Conservation (phyloP, 2,888 invertebrate genomes). For the Seladonia tumulorum region DNA sequence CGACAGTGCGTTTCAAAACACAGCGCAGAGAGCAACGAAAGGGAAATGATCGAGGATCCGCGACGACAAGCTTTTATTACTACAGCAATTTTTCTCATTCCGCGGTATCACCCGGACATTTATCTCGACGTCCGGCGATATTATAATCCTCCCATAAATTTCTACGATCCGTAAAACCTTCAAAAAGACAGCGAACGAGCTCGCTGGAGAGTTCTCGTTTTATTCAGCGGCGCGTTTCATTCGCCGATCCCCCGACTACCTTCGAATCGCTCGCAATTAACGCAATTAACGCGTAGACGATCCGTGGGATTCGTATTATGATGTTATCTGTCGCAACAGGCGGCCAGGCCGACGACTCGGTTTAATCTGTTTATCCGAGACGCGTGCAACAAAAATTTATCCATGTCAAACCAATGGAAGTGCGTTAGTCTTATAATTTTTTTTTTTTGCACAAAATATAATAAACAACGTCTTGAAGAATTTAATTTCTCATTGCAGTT, state of each 20-base stretch:
- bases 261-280: constrained; percentile 16
- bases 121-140: constrained; percentile 43
- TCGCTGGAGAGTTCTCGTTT: background rate
- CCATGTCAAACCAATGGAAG: background rate
- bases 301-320: constrained; percentile 26
- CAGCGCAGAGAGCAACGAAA: constrained; percentile 20
- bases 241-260: background rate
- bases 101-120: constrained; percentile 44
- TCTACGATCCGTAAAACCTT: constrained; percentile 53
- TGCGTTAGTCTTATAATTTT: too few species aligned
- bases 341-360: background rate
- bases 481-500: background rate
- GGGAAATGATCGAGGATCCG: background rate
- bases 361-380: background rate
- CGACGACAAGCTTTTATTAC: constrained; percentile 31
- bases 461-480: too few species aligned
- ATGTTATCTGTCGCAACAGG: constrained; percentile 27
- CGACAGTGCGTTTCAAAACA: background rate
- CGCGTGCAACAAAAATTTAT: background rate
- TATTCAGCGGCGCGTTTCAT: constrained; percentile 21
- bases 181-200: constrained; percentile 32
- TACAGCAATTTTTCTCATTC: constrained; percentile 40
- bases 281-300: constrained; percentile 34
- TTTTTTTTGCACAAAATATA: too few species aligned
- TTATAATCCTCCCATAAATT: constrained; percentile 63